Evolutionary conservation across 2,113 vertebrate species (phyloP).

Genomic region (Ammodramus savannarum): DNA sequence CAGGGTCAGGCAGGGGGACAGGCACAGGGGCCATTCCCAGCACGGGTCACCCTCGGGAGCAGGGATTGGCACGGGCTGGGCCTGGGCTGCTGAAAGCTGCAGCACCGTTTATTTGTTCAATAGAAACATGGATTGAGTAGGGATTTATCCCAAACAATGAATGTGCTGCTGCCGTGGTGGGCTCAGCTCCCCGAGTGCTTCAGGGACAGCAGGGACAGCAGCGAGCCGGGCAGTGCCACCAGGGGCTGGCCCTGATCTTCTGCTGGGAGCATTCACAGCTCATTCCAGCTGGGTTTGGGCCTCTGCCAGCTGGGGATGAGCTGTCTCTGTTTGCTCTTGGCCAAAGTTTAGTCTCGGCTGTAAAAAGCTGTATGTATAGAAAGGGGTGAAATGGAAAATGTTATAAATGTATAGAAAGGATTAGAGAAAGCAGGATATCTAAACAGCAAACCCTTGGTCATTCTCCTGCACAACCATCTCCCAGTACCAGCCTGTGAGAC

Average conservation of each 20-base stretch:
- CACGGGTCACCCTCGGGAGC: not conserved
- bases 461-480: not conserved
- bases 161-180: rapidly evolving
- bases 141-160: not conserved
- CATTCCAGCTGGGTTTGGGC: not conserved
- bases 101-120: not conserved
- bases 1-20: not conserved
- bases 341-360: not conserved
- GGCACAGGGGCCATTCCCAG: rapidly evolving
- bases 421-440: not conserved
- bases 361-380: not conserved
- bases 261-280: not conserved
- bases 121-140: rapidly evolving
- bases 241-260: not conserved
- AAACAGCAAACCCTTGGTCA: not conserved
- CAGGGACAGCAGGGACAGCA: not conserved
- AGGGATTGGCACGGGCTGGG: not conserved
- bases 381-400: not conserved
- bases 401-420: not conserved
- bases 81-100: not conserved
- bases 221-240: rapidly evolving
- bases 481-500: not conserved
- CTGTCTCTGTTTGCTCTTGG: not conserved
- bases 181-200: not conserved
- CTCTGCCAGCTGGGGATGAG: not conserved